These are phyloP conservation scores for Yoshiicerus persimilis DNA, from an alignment of 1,140 invertebrate genomes.

Conservation along the genomic window DNA sequence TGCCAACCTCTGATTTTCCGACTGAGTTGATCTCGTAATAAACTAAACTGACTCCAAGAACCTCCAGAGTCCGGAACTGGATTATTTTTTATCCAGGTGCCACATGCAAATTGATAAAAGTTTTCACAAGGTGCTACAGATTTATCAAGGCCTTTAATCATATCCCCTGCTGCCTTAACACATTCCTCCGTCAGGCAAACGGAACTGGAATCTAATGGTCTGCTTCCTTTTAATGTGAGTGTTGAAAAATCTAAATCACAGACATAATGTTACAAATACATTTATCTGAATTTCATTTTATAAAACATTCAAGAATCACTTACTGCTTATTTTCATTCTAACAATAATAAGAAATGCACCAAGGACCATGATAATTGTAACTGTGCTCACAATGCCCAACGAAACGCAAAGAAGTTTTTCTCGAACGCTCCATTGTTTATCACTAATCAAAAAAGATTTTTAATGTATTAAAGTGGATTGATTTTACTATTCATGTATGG, in stretches of 20 bases:
- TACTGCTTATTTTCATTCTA: neutral
- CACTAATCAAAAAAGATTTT: neutral
- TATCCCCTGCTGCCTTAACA: constrained; percentile 31
- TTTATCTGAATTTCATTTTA: neutral
- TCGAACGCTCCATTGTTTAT: neutral
- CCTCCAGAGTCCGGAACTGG: constrained; percentile 45
- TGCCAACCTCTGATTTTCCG: constrained; percentile 6
- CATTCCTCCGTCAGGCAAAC: constrained; percentile 33
- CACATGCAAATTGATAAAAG: constrained; percentile 55
- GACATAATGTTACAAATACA: neutral
- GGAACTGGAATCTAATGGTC: neutral
- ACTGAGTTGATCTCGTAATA: constrained; percentile 29
- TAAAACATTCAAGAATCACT: neutral
- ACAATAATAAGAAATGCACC: neutral
- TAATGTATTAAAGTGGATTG: too few relatives aligned
- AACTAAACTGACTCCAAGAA: constrained; percentile 45
- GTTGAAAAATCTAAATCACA: neutral
- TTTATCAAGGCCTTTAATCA: constrained; percentile 34
- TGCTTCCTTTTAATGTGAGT: neutral
- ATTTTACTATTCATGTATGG: too few relatives aligned
- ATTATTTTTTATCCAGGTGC: constrained; percentile 51
- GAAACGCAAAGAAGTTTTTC: neutral
- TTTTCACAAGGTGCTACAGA: constrained; percentile 52
- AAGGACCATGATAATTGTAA: neutral
- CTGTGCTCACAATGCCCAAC: neutral